A percentile compares a stretch with the other conserved stretches of the same genome.
Evolutionary conservation across 1,140 invertebrate species (phyloP).

Genomic region (Arion vulgaris): DNA sequence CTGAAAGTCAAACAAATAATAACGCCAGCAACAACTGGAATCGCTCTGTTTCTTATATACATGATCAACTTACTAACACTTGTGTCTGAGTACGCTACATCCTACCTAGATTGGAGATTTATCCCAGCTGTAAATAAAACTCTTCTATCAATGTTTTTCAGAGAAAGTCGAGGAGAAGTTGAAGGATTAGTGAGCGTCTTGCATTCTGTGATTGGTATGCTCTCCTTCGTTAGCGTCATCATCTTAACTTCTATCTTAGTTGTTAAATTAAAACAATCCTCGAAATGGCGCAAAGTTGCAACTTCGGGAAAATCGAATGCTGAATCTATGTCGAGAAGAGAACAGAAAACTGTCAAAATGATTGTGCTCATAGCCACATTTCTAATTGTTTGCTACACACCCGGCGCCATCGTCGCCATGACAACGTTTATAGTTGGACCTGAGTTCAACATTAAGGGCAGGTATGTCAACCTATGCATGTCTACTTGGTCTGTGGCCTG

Average conservation of each 20-base stretch:
- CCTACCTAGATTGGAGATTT: neutral
- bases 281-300: neutral
- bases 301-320: neutral
- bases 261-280: neutral
- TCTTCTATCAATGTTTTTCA: neutral
- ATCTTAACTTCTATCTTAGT: neutral
- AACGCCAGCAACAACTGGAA: neutral
- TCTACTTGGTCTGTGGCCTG: neutral
- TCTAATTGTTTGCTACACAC: constrained; percentile 8
- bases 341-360: constrained; percentile 6
- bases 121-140: constrained; percentile 1
- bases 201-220: neutral
- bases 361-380: neutral
- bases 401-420: neutral
- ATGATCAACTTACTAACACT: neutral
- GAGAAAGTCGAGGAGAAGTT: neutral
- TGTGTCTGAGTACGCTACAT: neutral
- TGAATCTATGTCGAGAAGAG: neutral
- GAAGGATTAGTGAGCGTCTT: neutral
- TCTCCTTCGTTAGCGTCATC: neutral
- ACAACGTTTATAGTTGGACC: neutral
- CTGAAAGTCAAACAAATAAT: constrained; percentile 15
- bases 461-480: neutral
- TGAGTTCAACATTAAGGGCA: constrained; percentile 3
- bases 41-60: neutral